Conservation (phyloP, 2,113 vertebrate genomes). For the Albula goreensis region DNA sequence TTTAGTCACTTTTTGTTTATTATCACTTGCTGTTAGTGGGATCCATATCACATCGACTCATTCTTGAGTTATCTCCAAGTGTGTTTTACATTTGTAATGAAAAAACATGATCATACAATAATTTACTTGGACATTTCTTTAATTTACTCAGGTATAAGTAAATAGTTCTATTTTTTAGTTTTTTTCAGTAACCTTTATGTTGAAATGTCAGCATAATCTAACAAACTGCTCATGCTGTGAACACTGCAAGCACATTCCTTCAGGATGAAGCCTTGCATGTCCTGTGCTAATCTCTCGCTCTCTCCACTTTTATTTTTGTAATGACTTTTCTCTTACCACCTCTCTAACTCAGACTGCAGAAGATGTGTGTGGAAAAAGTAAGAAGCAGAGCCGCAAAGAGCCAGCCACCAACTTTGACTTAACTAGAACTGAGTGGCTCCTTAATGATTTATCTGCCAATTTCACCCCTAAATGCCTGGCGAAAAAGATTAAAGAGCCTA, state of each 20-base stretch:
- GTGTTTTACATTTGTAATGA: too few species aligned
- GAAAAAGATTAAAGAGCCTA: slow-evolving; percentile 27
- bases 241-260: neutral
- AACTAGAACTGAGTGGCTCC: neutral
- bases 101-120: too few species aligned
- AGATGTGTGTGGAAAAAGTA: too few species aligned
- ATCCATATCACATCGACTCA: too few species aligned
- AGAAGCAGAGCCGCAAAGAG: neutral
- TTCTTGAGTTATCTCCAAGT: too few species aligned
- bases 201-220: neutral
- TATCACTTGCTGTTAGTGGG: neutral
- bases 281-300: too few species aligned
- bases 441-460: slow-evolving; percentile 17
- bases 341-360: too few species aligned
- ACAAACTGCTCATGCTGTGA: neutral
- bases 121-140: too few species aligned
- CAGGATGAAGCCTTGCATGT: too few species aligned
- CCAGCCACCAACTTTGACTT: neutral
- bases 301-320: too few species aligned
- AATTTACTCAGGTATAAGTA: too few species aligned
- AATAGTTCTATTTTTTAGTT: neutral
- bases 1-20: neutral
- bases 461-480: slow-evolving; percentile 3
- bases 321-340: too few species aligned
- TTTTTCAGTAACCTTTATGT: neutral